Evolutionary conservation across 2,113 vertebrate genomes (phyloP).

Genomic region (Ranitomeya imitator): DNA sequence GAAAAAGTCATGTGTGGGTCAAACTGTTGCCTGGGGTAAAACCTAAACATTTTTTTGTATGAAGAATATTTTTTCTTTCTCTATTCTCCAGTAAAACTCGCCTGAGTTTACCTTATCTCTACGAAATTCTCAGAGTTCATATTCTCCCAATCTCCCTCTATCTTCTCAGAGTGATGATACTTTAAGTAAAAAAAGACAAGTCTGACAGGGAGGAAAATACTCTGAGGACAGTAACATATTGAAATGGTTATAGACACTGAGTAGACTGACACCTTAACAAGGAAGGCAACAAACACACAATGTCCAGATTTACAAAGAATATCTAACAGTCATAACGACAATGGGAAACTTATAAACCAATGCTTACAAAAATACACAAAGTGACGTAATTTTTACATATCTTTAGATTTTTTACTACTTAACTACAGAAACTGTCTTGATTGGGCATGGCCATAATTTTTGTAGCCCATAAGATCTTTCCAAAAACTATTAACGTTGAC

Average conservation of each 20-base stretch:
- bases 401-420: neutral
- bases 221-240: slow-evolving; percentile 39
- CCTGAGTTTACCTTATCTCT: slow-evolving; percentile 51
- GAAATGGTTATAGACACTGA: neutral
- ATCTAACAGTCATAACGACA: neutral
- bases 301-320: neutral
- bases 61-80: slow-evolving; percentile 26
- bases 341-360: too few relatives aligned
- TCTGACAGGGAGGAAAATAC: slow-evolving; percentile 16
- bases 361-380: too few relatives aligned
- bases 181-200: neutral
- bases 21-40: slow-evolving; percentile 68
- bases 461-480: neutral
- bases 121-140: slow-evolving; percentile 42
- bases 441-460: neutral
- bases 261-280: neutral
- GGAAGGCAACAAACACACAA: neutral
- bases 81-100: slow-evolving; percentile 22
- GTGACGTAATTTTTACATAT: too few relatives aligned
- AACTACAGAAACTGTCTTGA: neutral
- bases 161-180: slow-evolving; percentile 30
- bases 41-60: slow-evolving; percentile 59
- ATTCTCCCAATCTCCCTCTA: slow-evolving; percentile 23
- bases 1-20: slow-evolving; percentile 73
- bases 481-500: neutral